phyloP scores from a whole-genome alignment of 2,113 vertebrate species.

The Macaca mulatta region DNA sequence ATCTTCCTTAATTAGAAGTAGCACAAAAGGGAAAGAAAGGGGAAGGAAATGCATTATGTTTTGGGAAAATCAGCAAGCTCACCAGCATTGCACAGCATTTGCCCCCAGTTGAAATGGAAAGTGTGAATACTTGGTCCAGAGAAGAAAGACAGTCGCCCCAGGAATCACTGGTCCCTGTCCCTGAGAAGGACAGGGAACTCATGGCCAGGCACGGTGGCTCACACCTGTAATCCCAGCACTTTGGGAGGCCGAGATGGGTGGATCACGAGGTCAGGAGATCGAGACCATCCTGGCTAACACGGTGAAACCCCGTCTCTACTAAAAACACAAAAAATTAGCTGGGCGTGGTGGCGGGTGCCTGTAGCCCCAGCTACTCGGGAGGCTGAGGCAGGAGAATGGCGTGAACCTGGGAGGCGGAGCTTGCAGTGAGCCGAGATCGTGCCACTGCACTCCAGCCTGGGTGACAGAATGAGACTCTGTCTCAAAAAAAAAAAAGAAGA shows the following conservation, averaged over 20 bases:
- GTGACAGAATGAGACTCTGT: fast-evolving
- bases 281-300: too few relatives aligned
- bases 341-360: fast-evolving
- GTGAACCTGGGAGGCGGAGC: too few relatives aligned
- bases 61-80: neutral
- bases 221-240: too few relatives aligned
- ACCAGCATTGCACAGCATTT: neutral
- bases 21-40: neutral
- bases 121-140: neutral
- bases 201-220: fast-evolving
- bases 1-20: conserved; percentile 27
- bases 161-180: neutral
- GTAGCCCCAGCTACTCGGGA: fast-evolving
- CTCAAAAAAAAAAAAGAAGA: too few relatives aligned
- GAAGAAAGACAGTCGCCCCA: neutral
- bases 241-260: fast-evolving
- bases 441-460: too few relatives aligned
- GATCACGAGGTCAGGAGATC: too few relatives aligned
- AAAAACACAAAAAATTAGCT: too few relatives aligned
- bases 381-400: too few relatives aligned
- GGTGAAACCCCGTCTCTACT: too few relatives aligned
- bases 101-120: neutral
- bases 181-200: neutral
- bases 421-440: too few relatives aligned
- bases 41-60: neutral